Conservation (phyloP, 2,888 invertebrate species). For the Spilarctia lutea region DNA sequence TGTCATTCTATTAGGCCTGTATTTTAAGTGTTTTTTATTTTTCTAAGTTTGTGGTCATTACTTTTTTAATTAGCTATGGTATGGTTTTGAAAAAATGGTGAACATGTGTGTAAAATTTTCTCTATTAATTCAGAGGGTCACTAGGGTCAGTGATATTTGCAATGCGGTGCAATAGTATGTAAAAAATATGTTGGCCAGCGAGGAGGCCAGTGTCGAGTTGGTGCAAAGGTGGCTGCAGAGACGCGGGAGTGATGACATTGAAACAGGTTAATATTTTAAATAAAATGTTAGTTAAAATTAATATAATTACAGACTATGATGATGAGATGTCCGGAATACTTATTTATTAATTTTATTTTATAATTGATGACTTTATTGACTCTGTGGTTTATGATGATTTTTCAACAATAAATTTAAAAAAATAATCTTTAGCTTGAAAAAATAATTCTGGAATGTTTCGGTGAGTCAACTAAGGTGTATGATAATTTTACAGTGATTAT, state of each 20-base stretch:
- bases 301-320: background rate
- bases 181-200: constrained; percentile 81
- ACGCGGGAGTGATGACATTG: constrained; percentile 74
- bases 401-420: no score
- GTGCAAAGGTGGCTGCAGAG: constrained; percentile 81
- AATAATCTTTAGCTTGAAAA: no score
- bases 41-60: background rate
- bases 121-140: constrained; percentile 31
- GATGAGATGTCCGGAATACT: no score
- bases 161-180: constrained; percentile 66
- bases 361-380: background rate
- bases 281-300: background rate
- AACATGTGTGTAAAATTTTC: constrained; percentile 20
- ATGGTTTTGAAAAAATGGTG: background rate
- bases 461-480: no score
- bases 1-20: constrained; percentile 64
- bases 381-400: background rate
- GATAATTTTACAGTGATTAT: no score
- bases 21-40: constrained; percentile 39
- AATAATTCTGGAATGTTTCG: no score
- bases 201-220: constrained; percentile 81
- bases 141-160: constrained; percentile 46
- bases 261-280: constrained; percentile 63
- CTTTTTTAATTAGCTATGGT: background rate
- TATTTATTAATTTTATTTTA: no score